phyloP scores from a whole-genome alignment of 2,888 invertebrate species.

The Rotaria sp. region DNA sequence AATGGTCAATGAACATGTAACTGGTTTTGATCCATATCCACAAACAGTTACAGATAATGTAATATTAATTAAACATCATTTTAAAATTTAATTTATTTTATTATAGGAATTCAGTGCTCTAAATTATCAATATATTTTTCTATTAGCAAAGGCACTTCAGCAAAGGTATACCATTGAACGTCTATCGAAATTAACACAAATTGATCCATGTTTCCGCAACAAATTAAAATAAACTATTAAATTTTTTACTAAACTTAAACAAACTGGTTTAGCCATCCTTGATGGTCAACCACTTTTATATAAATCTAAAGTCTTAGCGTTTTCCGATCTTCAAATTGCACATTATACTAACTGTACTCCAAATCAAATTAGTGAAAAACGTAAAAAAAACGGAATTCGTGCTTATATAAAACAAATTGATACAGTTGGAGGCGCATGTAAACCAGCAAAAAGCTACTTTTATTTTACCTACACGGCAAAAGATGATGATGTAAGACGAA shows the following conservation, averaged over 20 bases:
- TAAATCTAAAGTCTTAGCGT: conserved; percentile 83
- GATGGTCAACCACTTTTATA: conserved; percentile 64
- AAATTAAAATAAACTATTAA: conserved; percentile 85
- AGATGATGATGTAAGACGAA: too few relatives aligned
- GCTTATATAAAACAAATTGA: too few relatives aligned
- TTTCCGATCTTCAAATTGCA: conserved; percentile 94
- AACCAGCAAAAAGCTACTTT: too few relatives aligned
- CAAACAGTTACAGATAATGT: conserved; percentile 44
- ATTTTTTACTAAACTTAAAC: conserved; percentile 62
- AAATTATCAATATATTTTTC: conserved; percentile 92
- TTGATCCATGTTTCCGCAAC: conserved; percentile 89
- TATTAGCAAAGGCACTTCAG: conserved; percentile 82
- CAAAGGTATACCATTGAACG: conserved; percentile 71
- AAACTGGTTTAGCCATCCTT: conserved; percentile 52
- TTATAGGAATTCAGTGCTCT: conserved; percentile 72
- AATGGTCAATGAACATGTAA: conserved; percentile 90
- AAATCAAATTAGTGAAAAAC: too few relatives aligned
- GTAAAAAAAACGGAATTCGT: too few relatives aligned
- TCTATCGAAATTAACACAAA: conserved; percentile 84
- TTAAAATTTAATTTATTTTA: not conserved
- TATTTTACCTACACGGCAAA: too few relatives aligned
- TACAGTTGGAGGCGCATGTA: too few relatives aligned
- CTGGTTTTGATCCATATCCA: conserved; percentile 79
- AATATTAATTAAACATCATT: not conserved
- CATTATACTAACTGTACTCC: too few relatives aligned